Conservation (phyloP, 1,140 invertebrate species). For the Drosophila gunungcola region DNA sequence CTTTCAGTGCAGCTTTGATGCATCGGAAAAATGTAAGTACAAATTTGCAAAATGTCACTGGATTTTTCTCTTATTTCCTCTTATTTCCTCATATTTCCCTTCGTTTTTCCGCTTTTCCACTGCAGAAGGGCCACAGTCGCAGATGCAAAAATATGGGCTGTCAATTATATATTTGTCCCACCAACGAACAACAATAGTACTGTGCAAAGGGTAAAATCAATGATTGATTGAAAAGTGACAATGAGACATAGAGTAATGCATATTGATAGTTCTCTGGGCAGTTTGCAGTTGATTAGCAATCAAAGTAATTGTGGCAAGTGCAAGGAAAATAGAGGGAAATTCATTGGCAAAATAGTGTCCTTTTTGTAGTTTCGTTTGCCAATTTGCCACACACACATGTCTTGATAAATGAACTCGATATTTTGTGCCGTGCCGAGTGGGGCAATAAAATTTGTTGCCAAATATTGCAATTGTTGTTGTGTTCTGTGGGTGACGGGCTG, state of each 20-base stretch:
- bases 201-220: conserved; percentile 1
- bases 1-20: conserved; percentile 29
- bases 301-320: conserved; percentile 59
- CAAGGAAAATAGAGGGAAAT: conserved; percentile 23
- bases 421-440: conserved; percentile 33
- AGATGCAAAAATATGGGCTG: conserved; percentile 71
- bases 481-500: not conserved
- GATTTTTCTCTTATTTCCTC: conserved; percentile 23
- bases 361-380: conserved; percentile 42
- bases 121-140: conserved; percentile 22
- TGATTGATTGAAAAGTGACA: conserved; percentile 32
- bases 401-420: conserved; percentile 65
- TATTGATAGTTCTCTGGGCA: conserved; percentile 20
- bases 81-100: conserved; percentile 11
- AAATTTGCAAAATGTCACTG: conserved; percentile 28
- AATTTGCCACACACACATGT: conserved; percentile 40
- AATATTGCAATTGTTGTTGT: conserved; percentile 51
- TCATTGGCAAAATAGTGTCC: not conserved
- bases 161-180: conserved; percentile 57
- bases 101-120: not conserved
- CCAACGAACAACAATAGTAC: not conserved
- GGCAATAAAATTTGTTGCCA: conserved; percentile 54
- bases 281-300: conserved; percentile 51
- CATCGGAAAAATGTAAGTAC: conserved; percentile 23
- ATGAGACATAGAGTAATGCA: conserved; percentile 12